Evolutionary conservation across 2,797 vertebrate genomes (phyloP), one percentile per base, ranked within the genome.

Genomic region (Thamnophis elegans): DNA sequence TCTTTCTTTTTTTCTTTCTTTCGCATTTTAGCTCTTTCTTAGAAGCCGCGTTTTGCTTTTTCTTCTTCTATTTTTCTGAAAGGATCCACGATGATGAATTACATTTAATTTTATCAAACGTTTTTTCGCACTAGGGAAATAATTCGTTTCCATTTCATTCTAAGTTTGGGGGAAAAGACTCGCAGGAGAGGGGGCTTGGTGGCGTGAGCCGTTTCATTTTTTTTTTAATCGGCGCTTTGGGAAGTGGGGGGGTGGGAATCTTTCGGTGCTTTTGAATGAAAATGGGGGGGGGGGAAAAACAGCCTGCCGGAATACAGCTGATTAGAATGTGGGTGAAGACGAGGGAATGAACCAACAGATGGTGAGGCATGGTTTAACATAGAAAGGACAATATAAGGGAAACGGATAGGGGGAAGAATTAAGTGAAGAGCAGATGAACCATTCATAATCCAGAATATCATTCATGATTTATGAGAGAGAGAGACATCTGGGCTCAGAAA

Each of bases 351-450:
- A 87, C 6, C 28, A 87, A 51, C 85, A 88, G 91, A 59, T 11
- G 47, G 36, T 1, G 32, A 54, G 9, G 16, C 16, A 22, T 56
- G 0, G 5, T 1, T 1, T n/a, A n/a, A 56, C 36, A 4, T 3
- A 25, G 32, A 5, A 51, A 51, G 22, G 47, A 54, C 58, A 51
- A n/a, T 6, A 14, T 22, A 59, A 11, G 6, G 13, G 42, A 14
- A 22, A 36, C 9, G 65, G 25, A 55, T n/a, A 25, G 8, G 25
- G 32, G 6, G 12, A 9, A 3, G 18, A 11, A 6, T 16, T 1
- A 51, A n/a, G 18, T 8, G 22, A 60, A 60, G 73, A 85, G 42
- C 36, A 53, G 42, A 42, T 26, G n/a, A 56, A 42, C 22, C 65
- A 26, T 28, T 56, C 54, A 26, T 18, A 14, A 58, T 55, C 58